Evolutionary conservation across 2,888 invertebrate genomes (phyloP), one percentile per base, ranked within the genome.

Genomic region (Gryllus longicercus): DNA sequence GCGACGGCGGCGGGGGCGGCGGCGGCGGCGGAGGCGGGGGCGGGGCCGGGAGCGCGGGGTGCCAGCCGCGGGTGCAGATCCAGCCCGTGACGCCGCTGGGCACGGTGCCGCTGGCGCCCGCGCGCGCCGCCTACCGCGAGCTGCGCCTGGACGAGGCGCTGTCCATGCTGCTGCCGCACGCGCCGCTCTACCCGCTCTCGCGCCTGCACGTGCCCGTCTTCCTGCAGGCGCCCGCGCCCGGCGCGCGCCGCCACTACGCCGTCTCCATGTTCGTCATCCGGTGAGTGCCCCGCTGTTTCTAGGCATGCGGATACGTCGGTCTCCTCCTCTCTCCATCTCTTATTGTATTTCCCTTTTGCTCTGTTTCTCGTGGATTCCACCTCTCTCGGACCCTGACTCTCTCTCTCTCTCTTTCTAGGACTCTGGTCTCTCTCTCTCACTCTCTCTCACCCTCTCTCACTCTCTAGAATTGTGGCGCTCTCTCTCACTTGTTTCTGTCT

Each of bases 151-250:
- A 94, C 84, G 95, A 96, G 82, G 93, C 94, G 81, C 90, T 97
- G 49, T 94, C 95, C 2, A 92, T 98, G 83, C 89, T 97, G 81
- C 90, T 97, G 79, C 97, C 98, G 0, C 94, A 96, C 85, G 94
- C 94, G 79, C 94, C 96, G 0, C 90, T 97, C 21, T 96, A 96
- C 87, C 97, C 97, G 4, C 92, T 95, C 85, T 95, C 96, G 51
- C 92, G 95, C 85, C 90, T 98, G 84, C 96, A 97, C 87, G 92
- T 97, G 49, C 97, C 97, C 1, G 96, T 96, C 51, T 96, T 96
- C 85, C 90, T 98, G 81, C 92, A 93, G 82, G 63, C 63, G 85
- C 83, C 84, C 85, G 14, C 84, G 85, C 74, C 86, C 88, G 80
- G 87, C 50, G 77, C 77, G 87, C 84, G 87, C 87, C 82, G 92